Evolutionary conservation across 2,113 vertebrate species (phyloP).

Genomic region (Pimephales promelas): DNA sequence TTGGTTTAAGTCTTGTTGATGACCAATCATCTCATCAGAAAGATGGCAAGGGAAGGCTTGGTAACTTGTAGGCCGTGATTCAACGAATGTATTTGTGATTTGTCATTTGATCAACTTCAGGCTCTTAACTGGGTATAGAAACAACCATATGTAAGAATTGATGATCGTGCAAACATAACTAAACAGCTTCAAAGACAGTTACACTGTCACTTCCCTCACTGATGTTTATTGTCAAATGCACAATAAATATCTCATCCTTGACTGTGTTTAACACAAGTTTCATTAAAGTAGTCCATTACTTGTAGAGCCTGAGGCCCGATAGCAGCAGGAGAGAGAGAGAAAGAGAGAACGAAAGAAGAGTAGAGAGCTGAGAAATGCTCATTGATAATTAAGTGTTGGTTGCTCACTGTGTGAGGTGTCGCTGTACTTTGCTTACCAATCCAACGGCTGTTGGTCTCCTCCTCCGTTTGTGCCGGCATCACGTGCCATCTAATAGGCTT

Average conservation of each 20-base stretch:
- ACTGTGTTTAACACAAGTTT: conserved; percentile 81
- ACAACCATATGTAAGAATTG: not conserved
- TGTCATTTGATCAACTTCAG: not conserved
- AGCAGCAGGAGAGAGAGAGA: conserved; percentile 40
- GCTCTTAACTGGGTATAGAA: not conserved
- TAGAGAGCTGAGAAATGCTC: conserved; percentile 81
- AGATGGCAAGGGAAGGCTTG: not conserved
- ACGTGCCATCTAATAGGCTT: conserved; percentile 77
- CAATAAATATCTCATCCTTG: conserved; percentile 47
- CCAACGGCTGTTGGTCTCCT: conserved; percentile 67
- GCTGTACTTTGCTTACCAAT: conserved; percentile 82
- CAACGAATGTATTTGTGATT: not conserved
- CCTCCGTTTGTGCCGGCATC: conserved; percentile 76
- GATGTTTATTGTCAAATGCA: conserved; percentile 36
- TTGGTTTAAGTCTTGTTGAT: not conserved
- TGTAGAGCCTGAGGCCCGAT: conserved; percentile 71
- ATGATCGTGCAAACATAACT: not conserved
- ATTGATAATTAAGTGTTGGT: conserved; percentile 87
- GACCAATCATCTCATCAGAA: not conserved
- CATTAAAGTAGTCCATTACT: conserved; percentile 82
- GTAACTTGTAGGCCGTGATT: not conserved
- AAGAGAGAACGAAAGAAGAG: conserved; percentile 26
- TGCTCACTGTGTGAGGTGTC: conserved; percentile 79
- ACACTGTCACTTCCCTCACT: conserved; percentile 7
- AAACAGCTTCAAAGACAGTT: not conserved